These are phyloP conservation scores for Quadroppia sp. DNA, from an alignment of 2,888 invertebrate genomes.

Conservation along the genomic window DNA sequence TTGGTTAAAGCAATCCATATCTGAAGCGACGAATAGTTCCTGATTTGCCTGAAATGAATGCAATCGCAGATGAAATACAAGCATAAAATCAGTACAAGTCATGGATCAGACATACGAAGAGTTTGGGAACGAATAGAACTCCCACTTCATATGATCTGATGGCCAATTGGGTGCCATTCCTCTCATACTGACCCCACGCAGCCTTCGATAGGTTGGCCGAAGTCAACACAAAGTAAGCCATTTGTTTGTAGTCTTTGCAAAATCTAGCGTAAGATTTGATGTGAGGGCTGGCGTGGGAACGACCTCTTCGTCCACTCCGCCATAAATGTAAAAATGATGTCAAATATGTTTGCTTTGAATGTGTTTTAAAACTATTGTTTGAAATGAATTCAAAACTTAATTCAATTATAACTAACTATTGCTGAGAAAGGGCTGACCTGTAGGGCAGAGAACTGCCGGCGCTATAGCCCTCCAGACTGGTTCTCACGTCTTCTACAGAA, in stretches of 20 bases:
- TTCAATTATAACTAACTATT: neutral
- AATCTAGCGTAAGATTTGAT: slow-evolving; percentile 82
- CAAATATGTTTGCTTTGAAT: slow-evolving; percentile 75
- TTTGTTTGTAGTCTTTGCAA: slow-evolving; percentile 63
- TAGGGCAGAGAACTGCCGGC: slow-evolving; percentile 90
- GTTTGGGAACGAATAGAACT: slow-evolving; percentile 76
- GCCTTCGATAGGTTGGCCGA: slow-evolving; percentile 93
- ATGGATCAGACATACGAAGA: slow-evolving; percentile 64
- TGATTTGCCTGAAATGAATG: slow-evolving; percentile 15
- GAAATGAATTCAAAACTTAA: neutral
- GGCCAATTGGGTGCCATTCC: slow-evolving; percentile 59
- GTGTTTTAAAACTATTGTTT: slow-evolving; percentile 24
- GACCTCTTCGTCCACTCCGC: slow-evolving; percentile 65
- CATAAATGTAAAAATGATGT: slow-evolving; percentile 72
- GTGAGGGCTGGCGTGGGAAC: slow-evolving; percentile 88
- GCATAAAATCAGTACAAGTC: neutral
- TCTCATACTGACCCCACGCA: slow-evolving; percentile 78
- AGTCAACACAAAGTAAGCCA: slow-evolving; percentile 80
- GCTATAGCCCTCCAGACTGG: slow-evolving; percentile 74
- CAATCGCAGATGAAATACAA: no score
- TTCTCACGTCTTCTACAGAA: slow-evolving; percentile 72
- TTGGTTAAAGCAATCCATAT: slow-evolving; percentile 5
- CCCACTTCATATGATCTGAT: slow-evolving; percentile 88
- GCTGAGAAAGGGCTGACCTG: slow-evolving; percentile 50
- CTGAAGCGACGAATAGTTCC: slow-evolving; percentile 20